Evolutionary conservation across 2,797 vertebrate species (phyloP), one percentile per base, ranked within the genome.

Genomic region (Leptatherina wallacei): DNA sequence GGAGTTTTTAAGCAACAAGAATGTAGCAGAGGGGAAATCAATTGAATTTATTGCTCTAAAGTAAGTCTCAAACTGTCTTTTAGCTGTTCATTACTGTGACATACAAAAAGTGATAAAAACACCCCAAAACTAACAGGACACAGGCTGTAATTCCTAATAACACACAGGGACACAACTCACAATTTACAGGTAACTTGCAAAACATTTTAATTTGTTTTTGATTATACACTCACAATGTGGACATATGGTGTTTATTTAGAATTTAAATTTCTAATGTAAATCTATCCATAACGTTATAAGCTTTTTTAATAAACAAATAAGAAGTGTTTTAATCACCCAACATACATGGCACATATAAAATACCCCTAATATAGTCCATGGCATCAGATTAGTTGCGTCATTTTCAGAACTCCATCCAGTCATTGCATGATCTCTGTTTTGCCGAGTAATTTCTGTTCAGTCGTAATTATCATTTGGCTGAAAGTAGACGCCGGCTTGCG

Each of bases 401-500:
- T 44, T 36, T 36, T 32, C 27, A n/a, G 14, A 8, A 3, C 29
- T 20, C 20, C 6, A 27, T 27, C 20, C 16, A 4, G 13, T 2
- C 14, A 38, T 38, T 61, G 6, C 38, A 5, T 29, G 16, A 29
- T 40, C 14, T 27, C 38, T 24, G 22, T 35, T 5, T 51, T 22
- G 16, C 2, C 29, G 16, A 55, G 8, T 22, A 20, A 13, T 47
- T 49, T 51, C 49, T 52, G 3, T 32, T 16, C 24, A 20, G 24
- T 6, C 9, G 12, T 60, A n/a, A 55, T 27, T 69, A 30, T 52
- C 35, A 22, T 70, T 62, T 47, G 22, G 51, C 40, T 70, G 9
- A 62, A 55, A 29, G 6, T 8, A 65, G 11, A 42, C 24, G 29
- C 22, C 13, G 32, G 60, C 16, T 30, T 35, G 13, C 2, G 35